Conservation (phyloP, 2,113 vertebrate species). For the Pelmatolapia mariae region DNA sequence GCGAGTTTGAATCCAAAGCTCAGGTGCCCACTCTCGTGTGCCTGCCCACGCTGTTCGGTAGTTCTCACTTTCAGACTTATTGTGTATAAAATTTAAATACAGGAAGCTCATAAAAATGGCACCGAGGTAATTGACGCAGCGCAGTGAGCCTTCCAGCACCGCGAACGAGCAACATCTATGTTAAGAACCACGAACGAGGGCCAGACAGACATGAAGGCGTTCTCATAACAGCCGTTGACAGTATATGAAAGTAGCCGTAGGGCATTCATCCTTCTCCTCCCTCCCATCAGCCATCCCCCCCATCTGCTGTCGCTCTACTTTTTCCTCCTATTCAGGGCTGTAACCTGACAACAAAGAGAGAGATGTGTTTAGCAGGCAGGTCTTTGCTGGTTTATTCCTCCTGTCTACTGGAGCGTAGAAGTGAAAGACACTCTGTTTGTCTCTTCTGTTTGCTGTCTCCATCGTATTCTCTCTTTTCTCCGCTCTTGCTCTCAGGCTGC, state of each 20-base stretch:
- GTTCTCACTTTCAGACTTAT: not conserved
- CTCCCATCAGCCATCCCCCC: not conserved
- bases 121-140: not conserved
- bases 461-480: not conserved
- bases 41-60: not conserved
- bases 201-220: constrained; percentile 40
- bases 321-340: constrained; percentile 46
- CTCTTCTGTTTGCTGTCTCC: constrained; percentile 44
- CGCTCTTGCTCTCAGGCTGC: not conserved
- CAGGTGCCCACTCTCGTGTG: constrained; percentile 8
- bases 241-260: constrained; percentile 58
- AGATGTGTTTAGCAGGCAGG: constrained; percentile 61
- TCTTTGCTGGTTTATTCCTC: constrained; percentile 56
- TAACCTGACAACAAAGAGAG: constrained; percentile 63
- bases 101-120: constrained; percentile 9
- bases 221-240: constrained; percentile 54
- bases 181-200: constrained; percentile 25
- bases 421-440: constrained; percentile 55
- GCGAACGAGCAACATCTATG: constrained; percentile 29
- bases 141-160: not conserved
- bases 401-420: constrained; percentile 52
- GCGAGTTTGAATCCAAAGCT: constrained; percentile 33
- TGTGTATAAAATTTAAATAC: constrained; percentile 7
- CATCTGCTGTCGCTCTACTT: constrained; percentile 45
- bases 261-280: constrained; percentile 47